Evolutionary conservation across 2,797 vertebrate species (phyloP), one percentile per base, ranked within the genome.

Genomic region (Ctenosaura bakeri): DNA sequence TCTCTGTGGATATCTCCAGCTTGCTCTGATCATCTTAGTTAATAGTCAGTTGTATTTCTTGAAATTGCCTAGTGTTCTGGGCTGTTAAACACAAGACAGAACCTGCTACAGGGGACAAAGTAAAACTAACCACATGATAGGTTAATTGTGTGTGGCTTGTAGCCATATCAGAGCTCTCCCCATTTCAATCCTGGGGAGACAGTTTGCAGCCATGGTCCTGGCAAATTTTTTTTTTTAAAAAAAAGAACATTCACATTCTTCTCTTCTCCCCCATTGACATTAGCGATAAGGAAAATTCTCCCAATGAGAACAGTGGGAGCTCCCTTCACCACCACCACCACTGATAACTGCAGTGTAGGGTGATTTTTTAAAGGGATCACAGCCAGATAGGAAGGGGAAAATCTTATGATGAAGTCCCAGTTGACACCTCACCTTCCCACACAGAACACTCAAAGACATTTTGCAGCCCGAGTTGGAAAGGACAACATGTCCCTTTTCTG

Each of bases 1-100:
- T 29, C 32, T 69, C 52, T 18, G 66, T 54, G 22, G 18, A 52
- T 79, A 88, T 69, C 42, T 2, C 7, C 29, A 80, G 46, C 20
- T 62, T 86, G 50, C 29, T 38, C 74, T 69, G 62, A 52, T 62
- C 62, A 38, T 69, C 13, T 79, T 79, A 52, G 16, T 79, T 79
- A 56, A 35, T n/a, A 79, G 46, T 77, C 62, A 35, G 32, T 64
- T 42, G 52, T 74, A 83, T 88, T 73, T 73, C 69, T 83, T 69
- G 77, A 83, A 50, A 88, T 26, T 50, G 16, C 32, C 50, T 59
- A 59, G 66, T 82, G 4, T 59, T 83, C 13, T 83, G 71, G 13
- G 18, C 54, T 35, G 66, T 73, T 83, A 64, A 83, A 83, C 32
- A 42, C 76, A 87, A 14, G 66, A 32, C 26, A 69, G 8, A 29